These are phyloP conservation scores for Formica selysi DNA, from an alignment of 1,140 invertebrate species.

Conservation along the genomic window DNA sequence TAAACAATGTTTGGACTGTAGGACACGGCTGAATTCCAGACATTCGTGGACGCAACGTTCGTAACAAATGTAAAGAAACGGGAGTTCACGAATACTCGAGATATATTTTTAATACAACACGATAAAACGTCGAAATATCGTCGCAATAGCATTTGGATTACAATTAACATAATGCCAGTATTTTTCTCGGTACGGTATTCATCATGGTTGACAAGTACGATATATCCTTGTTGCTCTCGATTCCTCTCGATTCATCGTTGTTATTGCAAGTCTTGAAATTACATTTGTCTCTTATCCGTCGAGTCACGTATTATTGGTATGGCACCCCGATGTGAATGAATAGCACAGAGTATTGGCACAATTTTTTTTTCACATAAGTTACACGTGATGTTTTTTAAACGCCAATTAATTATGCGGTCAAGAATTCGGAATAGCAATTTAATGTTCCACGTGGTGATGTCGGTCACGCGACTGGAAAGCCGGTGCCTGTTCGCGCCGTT, in stretches of 20 bases:
- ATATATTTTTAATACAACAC: neutral
- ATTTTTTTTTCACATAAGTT: conserved; percentile 1
- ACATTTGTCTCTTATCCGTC: neutral
- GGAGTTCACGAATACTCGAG: neutral
- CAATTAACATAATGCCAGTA: neutral
- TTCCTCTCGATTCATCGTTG: neutral
- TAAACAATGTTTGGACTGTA: neutral
- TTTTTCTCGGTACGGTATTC: neutral
- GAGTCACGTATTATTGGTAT: neutral
- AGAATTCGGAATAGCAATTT: neutral
- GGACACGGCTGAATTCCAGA: too few relatives aligned
- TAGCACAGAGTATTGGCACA: neutral
- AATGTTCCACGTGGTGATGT: conserved; percentile 25
- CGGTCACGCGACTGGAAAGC: conserved; percentile 26
- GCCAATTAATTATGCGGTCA: neutral
- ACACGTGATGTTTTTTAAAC: neutral
- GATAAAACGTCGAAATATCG: neutral
- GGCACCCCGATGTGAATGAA: neutral
- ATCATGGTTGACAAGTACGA: neutral
- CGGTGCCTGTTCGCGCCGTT: neutral
- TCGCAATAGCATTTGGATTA: neutral
- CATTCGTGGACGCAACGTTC: neutral
- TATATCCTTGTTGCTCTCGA: neutral
- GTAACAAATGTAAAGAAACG: neutral
- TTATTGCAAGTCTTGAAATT: neutral